Evolutionary conservation across 1,140 invertebrate genomes (phyloP), one percentile per base, ranked within the genome.

Genomic region (Heliconius nattereri): DNA sequence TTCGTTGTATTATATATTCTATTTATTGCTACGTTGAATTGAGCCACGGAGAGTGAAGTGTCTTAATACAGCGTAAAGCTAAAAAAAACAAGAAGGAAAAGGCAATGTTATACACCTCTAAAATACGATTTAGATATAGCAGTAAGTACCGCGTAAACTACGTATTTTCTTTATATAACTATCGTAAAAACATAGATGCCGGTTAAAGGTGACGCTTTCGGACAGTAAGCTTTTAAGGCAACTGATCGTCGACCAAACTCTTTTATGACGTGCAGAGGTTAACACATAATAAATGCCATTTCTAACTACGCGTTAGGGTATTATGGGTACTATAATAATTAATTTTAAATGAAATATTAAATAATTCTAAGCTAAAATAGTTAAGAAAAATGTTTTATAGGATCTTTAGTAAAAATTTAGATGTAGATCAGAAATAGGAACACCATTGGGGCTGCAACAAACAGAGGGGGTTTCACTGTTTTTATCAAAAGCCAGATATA

Each of bases 231-330:
- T 66, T 26, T 66, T 29, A 66, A 66, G 26, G 60, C 40, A 45
- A 45, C 40, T 29, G 23, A 26, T 66, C 26, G 26, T 66, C 26
- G 60, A 16, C 23, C 60, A 66, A 66, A 66, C 60, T 66, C 0
- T 66, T 66, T 66, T 66, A 66, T 66, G 13, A n/a, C 11, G 26
- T 66, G 26, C 60, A 66, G 26, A 66, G 60, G 60, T 66, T 66
- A 66, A 26, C 60, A 66, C 60, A 6, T 66, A 19, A 66, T 66
- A 66, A 66, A 66, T 66, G 23, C 29, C 60, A 66, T 29, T 11
- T 66, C 23, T 3, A 29, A 66, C 23, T 6, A 29, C 13, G 5
- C 26, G 23, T 66, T 19, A 26, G 5, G 26, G 5, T 26, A 26
- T 66, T 66, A 66, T 66, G 9, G 60, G 19, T 66, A 26, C 26